Evolutionary conservation across 2,113 vertebrate genomes (phyloP).

Genomic region (Morone saxatilis): DNA sequence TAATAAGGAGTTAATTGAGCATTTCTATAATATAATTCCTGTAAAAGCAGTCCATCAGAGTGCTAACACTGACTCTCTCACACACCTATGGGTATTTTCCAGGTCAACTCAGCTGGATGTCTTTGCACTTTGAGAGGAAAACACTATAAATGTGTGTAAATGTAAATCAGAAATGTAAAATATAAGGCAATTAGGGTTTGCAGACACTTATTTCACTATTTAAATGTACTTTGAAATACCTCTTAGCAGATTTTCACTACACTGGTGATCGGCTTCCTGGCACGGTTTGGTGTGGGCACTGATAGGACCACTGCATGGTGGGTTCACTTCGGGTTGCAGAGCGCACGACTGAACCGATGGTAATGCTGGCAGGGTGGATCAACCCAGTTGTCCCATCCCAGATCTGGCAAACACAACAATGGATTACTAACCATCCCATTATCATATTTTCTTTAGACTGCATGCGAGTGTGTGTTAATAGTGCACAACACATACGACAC

Average conservation of each 20-base stretch:
- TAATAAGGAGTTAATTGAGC: not conserved
- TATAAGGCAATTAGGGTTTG: not conserved
- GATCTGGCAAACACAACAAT: constrained; percentile 68
- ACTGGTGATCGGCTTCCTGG: constrained; percentile 8
- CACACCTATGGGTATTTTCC: not conserved
- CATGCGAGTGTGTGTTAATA: not conserved
- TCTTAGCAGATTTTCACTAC: too few species aligned
- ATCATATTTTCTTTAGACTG: too few species aligned
- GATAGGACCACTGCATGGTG: constrained; percentile 47
- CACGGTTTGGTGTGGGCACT: not conserved
- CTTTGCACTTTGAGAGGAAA: not conserved
- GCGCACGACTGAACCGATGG: constrained; percentile 72
- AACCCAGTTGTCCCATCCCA: constrained; percentile 86
- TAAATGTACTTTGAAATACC: too few species aligned
- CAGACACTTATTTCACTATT: not conserved
- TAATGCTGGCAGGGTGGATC: constrained; percentile 80
- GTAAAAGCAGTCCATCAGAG: not conserved
- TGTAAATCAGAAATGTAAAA: not conserved
- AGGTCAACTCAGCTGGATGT: not conserved
- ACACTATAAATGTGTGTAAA: not conserved
- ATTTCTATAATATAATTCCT: not conserved
- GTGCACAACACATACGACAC: not conserved
- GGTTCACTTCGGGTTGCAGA: constrained; percentile 60
- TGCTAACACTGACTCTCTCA: not conserved
- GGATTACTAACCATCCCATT: not conserved